Conservation (phyloP, 2,888 invertebrate genomes). For the Acronicta alni region DNA sequence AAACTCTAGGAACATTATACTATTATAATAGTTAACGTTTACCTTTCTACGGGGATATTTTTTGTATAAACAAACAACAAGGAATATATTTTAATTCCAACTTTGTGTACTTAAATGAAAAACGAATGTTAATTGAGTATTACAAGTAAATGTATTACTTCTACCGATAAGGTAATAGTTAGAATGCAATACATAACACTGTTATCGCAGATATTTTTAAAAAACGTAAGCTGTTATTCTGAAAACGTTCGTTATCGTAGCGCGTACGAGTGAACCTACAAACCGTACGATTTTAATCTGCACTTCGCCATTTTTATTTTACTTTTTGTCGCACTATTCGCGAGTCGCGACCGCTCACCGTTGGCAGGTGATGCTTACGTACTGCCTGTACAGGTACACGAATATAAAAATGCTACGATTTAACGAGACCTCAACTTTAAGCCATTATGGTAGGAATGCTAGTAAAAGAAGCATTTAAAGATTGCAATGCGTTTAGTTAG, state of each 20-base stretch:
- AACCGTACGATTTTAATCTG: slow-evolving; percentile 54
- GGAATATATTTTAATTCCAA: slow-evolving; percentile 4
- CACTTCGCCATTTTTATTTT: slow-evolving; percentile 49
- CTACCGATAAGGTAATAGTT: slow-evolving; percentile 13
- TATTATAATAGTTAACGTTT: background rate
- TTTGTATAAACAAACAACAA: background rate
- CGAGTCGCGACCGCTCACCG: slow-evolving; percentile 34
- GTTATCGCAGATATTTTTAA: slow-evolving; percentile 19
- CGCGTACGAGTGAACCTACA: slow-evolving; percentile 29
- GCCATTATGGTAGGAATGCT: slow-evolving; percentile 44
- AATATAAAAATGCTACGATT: slow-evolving; percentile 56
- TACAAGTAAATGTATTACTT: slow-evolving; percentile 15
- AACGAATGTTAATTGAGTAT: slow-evolving; percentile 9
- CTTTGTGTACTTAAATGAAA: slow-evolving; percentile 10
- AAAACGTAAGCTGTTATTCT: slow-evolving; percentile 30
- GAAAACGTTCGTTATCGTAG: slow-evolving; percentile 43
- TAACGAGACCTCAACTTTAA: slow-evolving; percentile 53
- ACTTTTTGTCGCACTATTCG: slow-evolving; percentile 39
- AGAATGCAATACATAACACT: slow-evolving; percentile 9
- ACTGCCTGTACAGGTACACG: slow-evolving; percentile 27
- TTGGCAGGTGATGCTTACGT: slow-evolving; percentile 58
- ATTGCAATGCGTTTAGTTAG: slow-evolving; percentile 37
- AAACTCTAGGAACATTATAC: no score
- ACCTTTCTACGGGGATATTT: background rate
- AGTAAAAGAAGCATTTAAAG: slow-evolving; percentile 39